phyloP scores from a whole-genome alignment of 2,797 vertebrate species.

The Sebastolobus alascanus region DNA sequence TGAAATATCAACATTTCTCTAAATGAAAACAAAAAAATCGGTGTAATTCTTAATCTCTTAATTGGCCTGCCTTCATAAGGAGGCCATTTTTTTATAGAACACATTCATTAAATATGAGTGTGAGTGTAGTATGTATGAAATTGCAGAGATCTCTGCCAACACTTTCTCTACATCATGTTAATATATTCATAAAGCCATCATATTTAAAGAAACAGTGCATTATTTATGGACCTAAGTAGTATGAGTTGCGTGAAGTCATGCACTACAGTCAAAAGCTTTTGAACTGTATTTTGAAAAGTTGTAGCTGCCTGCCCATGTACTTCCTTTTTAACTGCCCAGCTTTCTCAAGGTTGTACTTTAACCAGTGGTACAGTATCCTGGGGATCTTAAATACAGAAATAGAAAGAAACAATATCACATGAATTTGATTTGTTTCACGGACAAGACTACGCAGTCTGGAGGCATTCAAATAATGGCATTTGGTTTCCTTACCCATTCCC shows the following conservation, averaged over 20 bases:
- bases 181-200: constrained; percentile 60
- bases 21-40: background rate
- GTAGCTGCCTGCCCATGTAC: background rate
- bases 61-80: constrained; percentile 16
- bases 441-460: constrained; percentile 16
- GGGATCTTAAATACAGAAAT: constrained; percentile 12
- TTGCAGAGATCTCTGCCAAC: constrained; percentile 55
- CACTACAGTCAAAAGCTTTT: constrained; percentile 8
- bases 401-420: constrained; percentile 19
- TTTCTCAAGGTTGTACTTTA: background rate
- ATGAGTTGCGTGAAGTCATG: constrained; percentile 24
- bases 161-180: constrained; percentile 36
- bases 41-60: background rate
- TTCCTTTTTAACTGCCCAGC: background rate
- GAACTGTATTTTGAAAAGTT: constrained; percentile 1
- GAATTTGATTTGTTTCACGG: constrained; percentile 28
- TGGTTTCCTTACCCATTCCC: constrained; percentile 34
- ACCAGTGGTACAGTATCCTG: background rate
- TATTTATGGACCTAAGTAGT: constrained; percentile 60
- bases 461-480: constrained; percentile 48
- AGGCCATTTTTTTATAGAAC: constrained; percentile 24
- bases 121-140: constrained; percentile 38
- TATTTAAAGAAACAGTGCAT: constrained; percentile 71
- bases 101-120: constrained; percentile 62
- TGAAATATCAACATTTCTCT: background rate